phyloP scores from a whole-genome alignment of 2,113 vertebrate genomes.

The human region GRCh38 chr2:145481001-145481500 shows the following conservation, averaged over 20 bases:
- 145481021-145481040: neutral
- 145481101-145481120: neutral
- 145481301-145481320: neutral
- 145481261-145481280: neutral
- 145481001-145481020: constrained; percentile 40
- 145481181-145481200: accelerated
- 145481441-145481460: neutral
- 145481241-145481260: neutral
- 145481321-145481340: neutral
- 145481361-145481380: neutral
- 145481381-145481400: neutral
- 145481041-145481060: neutral
- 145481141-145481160: neutral
- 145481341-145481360: neutral
- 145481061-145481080: neutral
- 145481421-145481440: neutral
- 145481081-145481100: neutral
- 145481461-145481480: neutral
- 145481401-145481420: neutral
- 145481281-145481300: neutral
- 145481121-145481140: neutral
- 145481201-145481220: neutral
- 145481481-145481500: neutral
- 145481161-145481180: constrained; percentile 11
- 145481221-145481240: neutral